Percentiles rank a stretch among this genome's conserved stretches.
phyloP scores from a whole-genome alignment of 2,113 vertebrate species.

The Condylura cristata region DNA sequence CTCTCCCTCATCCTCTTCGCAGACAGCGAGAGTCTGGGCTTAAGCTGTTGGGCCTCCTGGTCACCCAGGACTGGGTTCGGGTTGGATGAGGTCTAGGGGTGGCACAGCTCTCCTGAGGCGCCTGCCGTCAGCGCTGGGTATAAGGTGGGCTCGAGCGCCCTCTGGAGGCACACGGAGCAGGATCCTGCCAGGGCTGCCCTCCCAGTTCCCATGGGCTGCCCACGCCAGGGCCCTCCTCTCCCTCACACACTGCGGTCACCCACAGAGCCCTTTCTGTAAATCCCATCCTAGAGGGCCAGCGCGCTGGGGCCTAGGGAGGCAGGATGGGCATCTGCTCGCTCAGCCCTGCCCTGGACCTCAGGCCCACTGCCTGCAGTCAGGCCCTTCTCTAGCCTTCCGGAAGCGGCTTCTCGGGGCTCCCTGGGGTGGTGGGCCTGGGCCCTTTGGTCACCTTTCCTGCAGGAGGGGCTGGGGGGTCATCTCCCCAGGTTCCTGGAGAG shows the following conservation, averaged over 20 bases:
- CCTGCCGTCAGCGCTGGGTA: neutral
- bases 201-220: neutral
- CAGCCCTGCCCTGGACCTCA: neutral
- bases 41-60: neutral
- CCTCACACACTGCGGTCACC: neutral
- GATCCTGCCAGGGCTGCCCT: neutral
- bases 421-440: neutral
- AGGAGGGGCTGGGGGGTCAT: neutral
- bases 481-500: neutral
- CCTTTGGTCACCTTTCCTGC: neutral
- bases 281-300: neutral
- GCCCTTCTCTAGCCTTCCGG: neutral
- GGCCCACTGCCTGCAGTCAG: neutral
- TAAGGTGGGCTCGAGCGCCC: neutral
- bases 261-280: neutral
- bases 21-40: neutral
- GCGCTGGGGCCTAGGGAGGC: fast-evolving
- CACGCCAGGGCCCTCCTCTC: no score
- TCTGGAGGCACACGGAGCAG: neutral
- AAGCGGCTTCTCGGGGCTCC: neutral
- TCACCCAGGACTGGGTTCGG: neutral
- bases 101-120: neutral
- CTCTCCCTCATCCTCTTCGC: neutral
- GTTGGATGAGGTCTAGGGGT: neutral
- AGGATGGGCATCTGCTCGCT: neutral